These are phyloP conservation scores for Melanerpes aurifrons DNA, from an alignment of 2,113 vertebrate genomes.

Conservation along the genomic window DNA sequence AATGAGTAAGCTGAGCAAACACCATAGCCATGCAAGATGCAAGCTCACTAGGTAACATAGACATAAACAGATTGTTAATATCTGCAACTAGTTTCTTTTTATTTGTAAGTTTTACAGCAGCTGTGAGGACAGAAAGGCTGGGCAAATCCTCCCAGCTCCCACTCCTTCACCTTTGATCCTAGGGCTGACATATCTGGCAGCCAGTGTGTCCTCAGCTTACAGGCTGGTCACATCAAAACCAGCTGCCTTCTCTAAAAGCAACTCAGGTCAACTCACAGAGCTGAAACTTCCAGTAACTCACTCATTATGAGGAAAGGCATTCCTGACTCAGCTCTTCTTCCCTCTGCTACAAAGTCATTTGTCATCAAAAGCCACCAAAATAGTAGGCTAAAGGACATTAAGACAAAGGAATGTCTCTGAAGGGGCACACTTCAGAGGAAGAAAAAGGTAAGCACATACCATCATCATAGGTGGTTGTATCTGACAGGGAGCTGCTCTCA, in stretches of 20 bases:
- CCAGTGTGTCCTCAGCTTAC: background rate
- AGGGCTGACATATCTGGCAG: background rate
- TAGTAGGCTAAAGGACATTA: background rate
- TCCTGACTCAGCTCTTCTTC: background rate
- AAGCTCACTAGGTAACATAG: background rate
- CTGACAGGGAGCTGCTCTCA: slow-evolving; percentile 92
- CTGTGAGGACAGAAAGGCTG: background rate
- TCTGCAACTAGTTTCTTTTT: background rate
- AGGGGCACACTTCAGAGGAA: background rate
- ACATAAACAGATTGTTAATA: background rate
- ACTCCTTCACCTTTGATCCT: background rate
- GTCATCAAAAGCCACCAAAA: background rate
- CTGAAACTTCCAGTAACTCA: background rate
- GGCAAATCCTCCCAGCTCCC: background rate
- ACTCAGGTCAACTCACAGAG: background rate
- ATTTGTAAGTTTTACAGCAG: background rate
- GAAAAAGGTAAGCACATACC: slow-evolving; percentile 75
- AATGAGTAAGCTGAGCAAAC: slow-evolving; percentile 60
- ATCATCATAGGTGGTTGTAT: slow-evolving; percentile 90
- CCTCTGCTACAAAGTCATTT: background rate
- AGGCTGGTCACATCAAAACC: background rate
- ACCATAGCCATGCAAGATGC: slow-evolving; percentile 17
- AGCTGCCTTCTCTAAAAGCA: background rate
- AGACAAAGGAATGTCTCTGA: background rate
- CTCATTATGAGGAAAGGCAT: background rate